phyloP scores from a whole-genome alignment of 1,140 invertebrate species.

The Dysdera silvatica region DNA sequence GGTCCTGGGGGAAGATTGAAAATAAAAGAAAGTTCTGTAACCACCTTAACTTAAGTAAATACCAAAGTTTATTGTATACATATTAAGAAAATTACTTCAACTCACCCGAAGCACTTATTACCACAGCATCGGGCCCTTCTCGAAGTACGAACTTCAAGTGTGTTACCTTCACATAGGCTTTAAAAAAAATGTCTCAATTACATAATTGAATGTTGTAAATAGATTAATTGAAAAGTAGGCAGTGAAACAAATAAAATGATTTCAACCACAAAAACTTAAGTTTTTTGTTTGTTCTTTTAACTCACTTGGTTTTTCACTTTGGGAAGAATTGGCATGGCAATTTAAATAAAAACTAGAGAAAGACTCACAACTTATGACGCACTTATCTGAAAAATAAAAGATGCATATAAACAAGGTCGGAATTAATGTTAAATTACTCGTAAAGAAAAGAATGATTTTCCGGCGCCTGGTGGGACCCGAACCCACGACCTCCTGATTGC shows the following conservation, averaged over 20 bases:
- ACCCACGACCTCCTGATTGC: too few species aligned
- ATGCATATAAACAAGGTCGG: background rate
- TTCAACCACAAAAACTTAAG: conserved; percentile 37
- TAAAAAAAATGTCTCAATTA: background rate
- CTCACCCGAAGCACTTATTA: conserved; percentile 56
- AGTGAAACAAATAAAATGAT: conserved; percentile 24
- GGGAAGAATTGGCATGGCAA: conserved; percentile 49
- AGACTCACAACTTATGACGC: conserved; percentile 58
- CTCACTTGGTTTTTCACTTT: conserved; percentile 23
- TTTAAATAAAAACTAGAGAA: conserved; percentile 72
- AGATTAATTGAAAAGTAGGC: background rate
- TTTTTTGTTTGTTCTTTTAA: conserved; percentile 28
- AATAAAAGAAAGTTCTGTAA: too few species aligned
- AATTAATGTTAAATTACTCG: background rate
- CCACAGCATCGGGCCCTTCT: conserved; percentile 71
- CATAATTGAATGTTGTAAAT: background rate
- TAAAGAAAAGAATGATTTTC: too few species aligned
- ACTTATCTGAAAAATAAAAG: conserved; percentile 45
- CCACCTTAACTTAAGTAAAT: conserved; percentile 16
- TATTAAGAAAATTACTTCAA: too few species aligned
- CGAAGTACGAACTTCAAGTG: conserved; percentile 70
- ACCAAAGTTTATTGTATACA: too few species aligned
- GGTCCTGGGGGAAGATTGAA: conserved; percentile 36
- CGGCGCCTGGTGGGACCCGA: too few species aligned
- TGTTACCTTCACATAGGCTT: conserved; percentile 47